phyloP scores from a whole-genome alignment of 2,888 invertebrate genomes.

The Cloeon dipterum region DNA sequence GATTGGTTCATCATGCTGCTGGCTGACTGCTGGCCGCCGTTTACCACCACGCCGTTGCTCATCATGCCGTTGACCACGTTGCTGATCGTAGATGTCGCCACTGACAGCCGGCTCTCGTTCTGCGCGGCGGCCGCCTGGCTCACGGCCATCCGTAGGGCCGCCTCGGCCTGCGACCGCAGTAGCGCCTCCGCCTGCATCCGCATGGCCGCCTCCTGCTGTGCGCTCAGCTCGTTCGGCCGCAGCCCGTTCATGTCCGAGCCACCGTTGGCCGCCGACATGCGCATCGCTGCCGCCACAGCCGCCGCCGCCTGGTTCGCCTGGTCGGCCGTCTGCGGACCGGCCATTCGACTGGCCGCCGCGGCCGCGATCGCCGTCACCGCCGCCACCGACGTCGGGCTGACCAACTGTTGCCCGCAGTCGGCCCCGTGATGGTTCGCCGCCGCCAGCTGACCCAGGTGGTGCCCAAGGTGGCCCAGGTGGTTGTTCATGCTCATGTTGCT shows the following conservation, averaged over 20 bases:
- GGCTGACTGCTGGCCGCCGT: conserved; percentile 16
- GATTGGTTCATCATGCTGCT: conserved; percentile 7
- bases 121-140: conserved; percentile 34
- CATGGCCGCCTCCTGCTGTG: conserved; percentile 24
- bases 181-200: conserved; percentile 57
- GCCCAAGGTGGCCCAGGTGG: neutral
- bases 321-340: neutral
- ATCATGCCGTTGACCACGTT: conserved; percentile 21
- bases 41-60: conserved; percentile 18
- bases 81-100: conserved; percentile 2
- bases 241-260: conserved; percentile 13
- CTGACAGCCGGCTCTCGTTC: neutral
- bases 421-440: conserved; percentile 1
- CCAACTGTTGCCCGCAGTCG: neutral
- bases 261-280: conserved; percentile 16
- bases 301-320: conserved; percentile 9
- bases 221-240: neutral
- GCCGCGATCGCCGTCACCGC: conserved; percentile 2
- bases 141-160: conserved; percentile 58
- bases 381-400: neutral
- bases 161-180: conserved; percentile 65
- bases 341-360: conserved; percentile 24
- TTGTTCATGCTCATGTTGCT: neutral
- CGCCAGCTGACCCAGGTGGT: neutral
- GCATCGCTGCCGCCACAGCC: conserved; percentile 23